Evolutionary conservation across 2,113 vertebrate genomes (phyloP).

Genomic region (Dromaius novaehollandiae): DNA sequence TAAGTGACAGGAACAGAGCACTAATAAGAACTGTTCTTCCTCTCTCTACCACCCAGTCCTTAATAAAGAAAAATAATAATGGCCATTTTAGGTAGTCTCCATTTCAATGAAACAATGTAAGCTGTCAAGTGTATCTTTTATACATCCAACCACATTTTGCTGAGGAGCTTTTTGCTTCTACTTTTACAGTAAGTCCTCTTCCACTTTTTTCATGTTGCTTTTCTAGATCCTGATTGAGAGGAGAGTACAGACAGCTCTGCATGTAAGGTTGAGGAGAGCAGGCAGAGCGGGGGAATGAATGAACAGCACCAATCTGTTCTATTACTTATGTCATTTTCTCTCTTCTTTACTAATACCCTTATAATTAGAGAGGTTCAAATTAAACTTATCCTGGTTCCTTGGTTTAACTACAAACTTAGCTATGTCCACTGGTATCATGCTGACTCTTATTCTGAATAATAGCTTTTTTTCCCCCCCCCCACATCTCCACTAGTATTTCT

Average conservation of each 20-base stretch:
- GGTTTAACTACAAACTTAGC: neutral
- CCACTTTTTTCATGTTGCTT: neutral
- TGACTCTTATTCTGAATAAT: neutral
- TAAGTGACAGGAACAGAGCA: constrained; percentile 31
- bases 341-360: neutral
- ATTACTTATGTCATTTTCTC: constrained; percentile 13
- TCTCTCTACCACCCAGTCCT: neutral
- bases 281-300: neutral
- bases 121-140: constrained; percentile 30
- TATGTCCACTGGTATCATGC: neutral
- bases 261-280: neutral
- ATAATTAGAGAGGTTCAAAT: constrained; percentile 1
- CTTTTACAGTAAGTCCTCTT: neutral
- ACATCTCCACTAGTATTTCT: neutral
- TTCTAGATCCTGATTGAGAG: constrained; percentile 3
- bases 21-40: neutral
- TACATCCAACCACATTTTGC: constrained; percentile 1
- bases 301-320: neutral
- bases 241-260: neutral
- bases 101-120: constrained; percentile 38
- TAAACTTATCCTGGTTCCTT: neutral
- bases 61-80: constrained; percentile 44
- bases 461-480: neutral
- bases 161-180: constrained; percentile 20
- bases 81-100: constrained; percentile 33